Conservation (phyloP, 2,113 vertebrate species). For the Bostrychus sinensis region DNA sequence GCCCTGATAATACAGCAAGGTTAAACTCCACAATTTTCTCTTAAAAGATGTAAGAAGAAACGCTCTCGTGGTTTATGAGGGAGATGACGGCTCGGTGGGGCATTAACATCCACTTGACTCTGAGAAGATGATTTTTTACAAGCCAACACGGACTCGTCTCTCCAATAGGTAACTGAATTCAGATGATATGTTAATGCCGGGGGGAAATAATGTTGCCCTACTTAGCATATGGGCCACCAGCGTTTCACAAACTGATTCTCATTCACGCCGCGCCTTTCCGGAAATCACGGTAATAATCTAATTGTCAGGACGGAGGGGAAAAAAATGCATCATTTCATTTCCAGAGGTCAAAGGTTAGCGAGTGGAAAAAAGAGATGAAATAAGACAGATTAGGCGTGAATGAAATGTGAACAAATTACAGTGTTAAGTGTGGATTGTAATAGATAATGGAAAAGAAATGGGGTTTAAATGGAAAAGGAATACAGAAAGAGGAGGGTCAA, state of each 20-base stretch:
- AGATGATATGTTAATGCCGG: conserved; percentile 81
- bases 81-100: conserved; percentile 73
- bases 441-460: conserved; percentile 9
- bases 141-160: conserved; percentile 76
- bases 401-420: conserved; percentile 34
- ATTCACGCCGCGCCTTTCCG: conserved; percentile 66
- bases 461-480: not conserved
- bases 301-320: conserved; percentile 64
- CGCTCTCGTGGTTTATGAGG: conserved; percentile 73
- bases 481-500: not conserved
- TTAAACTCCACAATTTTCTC: conserved; percentile 81
- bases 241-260: conserved; percentile 75
- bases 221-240: conserved; percentile 80
- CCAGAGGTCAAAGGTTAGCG: conserved; percentile 69
- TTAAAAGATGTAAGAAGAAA: conserved; percentile 79
- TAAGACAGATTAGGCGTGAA: conserved; percentile 41
- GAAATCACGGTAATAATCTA: conserved; percentile 78
- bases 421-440: conserved; percentile 18
- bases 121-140: conserved; percentile 72
- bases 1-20: conserved; percentile 78
- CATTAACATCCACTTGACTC: conserved; percentile 85
- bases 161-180: conserved; percentile 79
- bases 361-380: conserved; percentile 5
- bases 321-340: conserved; percentile 52
- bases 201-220: conserved; percentile 78